phyloP scores from a whole-genome alignment of 2,888 invertebrate species.

The Cyclophora albipunctata region DNA sequence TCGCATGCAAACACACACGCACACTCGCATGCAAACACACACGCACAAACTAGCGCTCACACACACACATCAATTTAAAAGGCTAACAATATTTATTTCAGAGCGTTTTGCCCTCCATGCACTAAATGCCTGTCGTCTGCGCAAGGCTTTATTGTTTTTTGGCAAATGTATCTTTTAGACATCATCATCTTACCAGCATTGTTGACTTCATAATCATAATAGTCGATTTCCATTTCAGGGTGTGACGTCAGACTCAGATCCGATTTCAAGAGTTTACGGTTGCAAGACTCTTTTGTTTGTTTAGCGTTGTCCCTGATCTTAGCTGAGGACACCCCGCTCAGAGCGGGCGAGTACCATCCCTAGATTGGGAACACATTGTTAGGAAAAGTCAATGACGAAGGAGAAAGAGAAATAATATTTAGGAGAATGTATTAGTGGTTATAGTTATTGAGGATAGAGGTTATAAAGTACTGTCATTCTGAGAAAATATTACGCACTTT shows the following conservation, averaged over 20 bases:
- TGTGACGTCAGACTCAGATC: conserved; percentile 86
- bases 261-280: conserved; percentile 80
- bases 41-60: too few relatives aligned
- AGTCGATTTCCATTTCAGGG: conserved; percentile 89
- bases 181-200: conserved; percentile 69
- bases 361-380: conserved; percentile 26
- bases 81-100: too few relatives aligned
- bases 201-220: conserved; percentile 91
- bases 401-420: neutral
- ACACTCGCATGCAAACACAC: too few relatives aligned
- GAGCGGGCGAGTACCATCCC: conserved; percentile 84
- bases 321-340: conserved; percentile 79
- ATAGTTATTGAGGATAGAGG: neutral
- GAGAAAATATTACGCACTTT: too few relatives aligned
- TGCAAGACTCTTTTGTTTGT: conserved; percentile 86
- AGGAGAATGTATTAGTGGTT: neutral
- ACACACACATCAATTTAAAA: too few relatives aligned
- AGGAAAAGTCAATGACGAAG: neutral
- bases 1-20: too few relatives aligned
- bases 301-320: conserved; percentile 81
- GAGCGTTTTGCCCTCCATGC: too few relatives aligned
- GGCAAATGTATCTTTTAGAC: too few relatives aligned
- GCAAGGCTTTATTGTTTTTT: too few relatives aligned
- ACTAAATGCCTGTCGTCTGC: too few relatives aligned
- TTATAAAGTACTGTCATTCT: too few relatives aligned